A percentile compares a stretch with the other conserved stretches of the same genome.
Evolutionary conservation across 2,888 invertebrate species (phyloP).

Genomic region (Drosophila neonasuta): DNA sequence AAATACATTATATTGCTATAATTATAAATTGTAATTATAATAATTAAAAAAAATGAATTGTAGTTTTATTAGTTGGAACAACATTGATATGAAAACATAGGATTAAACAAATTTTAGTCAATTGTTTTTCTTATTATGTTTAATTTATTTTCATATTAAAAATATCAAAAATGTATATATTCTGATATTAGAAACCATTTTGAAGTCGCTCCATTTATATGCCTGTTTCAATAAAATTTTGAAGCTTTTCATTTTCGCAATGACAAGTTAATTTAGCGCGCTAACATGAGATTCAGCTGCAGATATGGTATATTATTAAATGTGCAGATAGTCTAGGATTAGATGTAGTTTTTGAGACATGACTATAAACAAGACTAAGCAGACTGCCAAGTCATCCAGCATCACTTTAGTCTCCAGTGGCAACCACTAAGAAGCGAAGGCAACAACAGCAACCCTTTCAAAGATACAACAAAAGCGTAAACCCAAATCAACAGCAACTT

Average conservation of each 20-base stretch:
- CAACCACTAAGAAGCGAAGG: slow-evolving; percentile 40
- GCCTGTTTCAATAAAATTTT: neutral
- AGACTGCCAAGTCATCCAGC: slow-evolving; percentile 31
- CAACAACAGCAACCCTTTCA: slow-evolving; percentile 35
- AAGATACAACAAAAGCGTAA: slow-evolving; percentile 52
- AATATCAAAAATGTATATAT: too few relatives aligned
- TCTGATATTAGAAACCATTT: too few relatives aligned
- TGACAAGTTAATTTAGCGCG: slow-evolving; percentile 1
- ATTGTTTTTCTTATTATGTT: too few relatives aligned
- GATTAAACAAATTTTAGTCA: too few relatives aligned
- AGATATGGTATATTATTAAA: slow-evolving; percentile 10
- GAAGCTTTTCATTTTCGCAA: neutral
- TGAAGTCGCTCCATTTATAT: too few relatives aligned
- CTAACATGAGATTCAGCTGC: neutral
- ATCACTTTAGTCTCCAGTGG: slow-evolving; percentile 36
- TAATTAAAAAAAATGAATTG: too few relatives aligned
- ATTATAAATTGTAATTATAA: too few relatives aligned
- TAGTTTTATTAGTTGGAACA: too few relatives aligned
- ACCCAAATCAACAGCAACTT: slow-evolving; percentile 64
- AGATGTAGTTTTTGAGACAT: slow-evolving; percentile 12
- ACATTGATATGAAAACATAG: too few relatives aligned
- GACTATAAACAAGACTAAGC: neutral
- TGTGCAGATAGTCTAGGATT: slow-evolving; percentile 1
- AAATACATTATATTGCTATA: too few relatives aligned
- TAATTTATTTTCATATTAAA: too few relatives aligned